Percentiles rank a stretch among this genome's conserved stretches.
Conservation (phyloP, 2,888 invertebrate species). For the Acleris emargana region DNA sequence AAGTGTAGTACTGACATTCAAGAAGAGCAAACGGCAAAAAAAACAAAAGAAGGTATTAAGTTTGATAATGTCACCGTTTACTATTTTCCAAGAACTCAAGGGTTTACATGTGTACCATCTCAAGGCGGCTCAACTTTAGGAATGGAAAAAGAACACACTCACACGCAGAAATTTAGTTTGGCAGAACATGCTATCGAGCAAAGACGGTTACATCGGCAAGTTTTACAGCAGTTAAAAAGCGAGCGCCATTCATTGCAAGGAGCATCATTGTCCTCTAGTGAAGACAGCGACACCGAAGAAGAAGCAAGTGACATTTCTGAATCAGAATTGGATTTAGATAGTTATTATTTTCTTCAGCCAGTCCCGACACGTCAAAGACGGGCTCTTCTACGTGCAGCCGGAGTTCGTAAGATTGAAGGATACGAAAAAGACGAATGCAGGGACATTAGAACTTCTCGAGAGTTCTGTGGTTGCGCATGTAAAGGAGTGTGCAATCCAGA, state of each 20-base stretch:
- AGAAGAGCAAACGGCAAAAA: constrained; percentile 80
- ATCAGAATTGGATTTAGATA: constrained; percentile 94
- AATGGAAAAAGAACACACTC: constrained; percentile 90
- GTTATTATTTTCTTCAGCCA: constrained; percentile 95
- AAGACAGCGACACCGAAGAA: constrained; percentile 93
- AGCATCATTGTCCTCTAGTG: constrained; percentile 87
- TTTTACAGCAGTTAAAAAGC: constrained; percentile 88
- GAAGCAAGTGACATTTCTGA: constrained; percentile 91
- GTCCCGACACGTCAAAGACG: constrained; percentile 96
- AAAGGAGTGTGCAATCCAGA: constrained; percentile 97
- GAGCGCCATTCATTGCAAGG: constrained; percentile 85
- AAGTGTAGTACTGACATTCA: constrained; percentile 73
- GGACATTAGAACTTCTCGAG: constrained; percentile 94
- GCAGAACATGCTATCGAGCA: constrained; percentile 95
- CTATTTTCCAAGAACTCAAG: constrained; percentile 97
- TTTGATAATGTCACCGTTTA: constrained; percentile 97
- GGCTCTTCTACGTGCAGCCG: constrained; percentile 94
- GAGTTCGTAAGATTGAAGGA: constrained; percentile 96
- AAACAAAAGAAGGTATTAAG: constrained; percentile 91
- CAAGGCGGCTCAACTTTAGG: constrained; percentile 96
- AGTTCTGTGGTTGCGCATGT: constrained; percentile 97
- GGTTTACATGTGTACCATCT: constrained; percentile 95
- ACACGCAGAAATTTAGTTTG: constrained; percentile 91
- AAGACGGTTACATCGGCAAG: constrained; percentile 92
- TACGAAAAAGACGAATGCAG: constrained; percentile 97